phyloP scores from a whole-genome alignment of 2,888 invertebrate species.

The Leptinotarsa juncta region DNA sequence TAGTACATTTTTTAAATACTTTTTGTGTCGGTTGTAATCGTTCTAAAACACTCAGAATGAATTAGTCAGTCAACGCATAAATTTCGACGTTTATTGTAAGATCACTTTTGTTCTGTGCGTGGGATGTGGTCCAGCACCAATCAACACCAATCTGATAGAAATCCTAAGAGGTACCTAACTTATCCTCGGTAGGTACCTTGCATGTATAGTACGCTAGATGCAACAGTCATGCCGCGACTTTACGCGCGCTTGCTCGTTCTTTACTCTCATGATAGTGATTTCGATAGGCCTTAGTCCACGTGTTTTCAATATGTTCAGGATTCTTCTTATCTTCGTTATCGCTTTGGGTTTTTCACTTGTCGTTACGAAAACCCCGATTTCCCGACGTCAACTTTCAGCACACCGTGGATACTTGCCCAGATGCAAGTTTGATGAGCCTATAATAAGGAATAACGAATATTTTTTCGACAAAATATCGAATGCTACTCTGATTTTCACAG shows the following conservation, averaged over 20 bases:
- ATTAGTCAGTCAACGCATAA: slow-evolving; percentile 44
- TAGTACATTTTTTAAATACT: no score
- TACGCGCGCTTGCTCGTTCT: slow-evolving; percentile 50
- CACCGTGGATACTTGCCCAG: slow-evolving; percentile 57
- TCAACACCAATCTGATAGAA: slow-evolving; percentile 61
- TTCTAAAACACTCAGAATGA: neutral
- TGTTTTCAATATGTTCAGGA: slow-evolving; percentile 35
- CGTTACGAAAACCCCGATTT: slow-evolving; percentile 44
- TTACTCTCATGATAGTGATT: slow-evolving; percentile 2
- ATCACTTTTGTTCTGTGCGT: slow-evolving; percentile 56
- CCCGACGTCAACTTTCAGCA: slow-evolving; percentile 47
- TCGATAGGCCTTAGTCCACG: slow-evolving; percentile 26
- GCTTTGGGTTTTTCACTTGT: slow-evolving; percentile 27
- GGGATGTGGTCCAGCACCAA: slow-evolving; percentile 58
- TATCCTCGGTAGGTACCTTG: slow-evolving; percentile 61
- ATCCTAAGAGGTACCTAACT: slow-evolving; percentile 60
- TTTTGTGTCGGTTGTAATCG: no score
- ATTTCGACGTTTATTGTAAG: slow-evolving; percentile 56
- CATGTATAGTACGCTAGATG: slow-evolving; percentile 51
- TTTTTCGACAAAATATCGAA: slow-evolving; percentile 55
- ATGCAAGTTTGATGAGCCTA: slow-evolving; percentile 61
- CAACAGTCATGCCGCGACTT: slow-evolving; percentile 61
- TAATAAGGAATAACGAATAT: slow-evolving; percentile 58
- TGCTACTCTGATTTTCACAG: slow-evolving; percentile 62
- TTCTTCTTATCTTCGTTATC: slow-evolving; percentile 30